Evolutionary conservation across 2,888 invertebrate species (phyloP).

Genomic region (Drosophila macrospina): DNA sequence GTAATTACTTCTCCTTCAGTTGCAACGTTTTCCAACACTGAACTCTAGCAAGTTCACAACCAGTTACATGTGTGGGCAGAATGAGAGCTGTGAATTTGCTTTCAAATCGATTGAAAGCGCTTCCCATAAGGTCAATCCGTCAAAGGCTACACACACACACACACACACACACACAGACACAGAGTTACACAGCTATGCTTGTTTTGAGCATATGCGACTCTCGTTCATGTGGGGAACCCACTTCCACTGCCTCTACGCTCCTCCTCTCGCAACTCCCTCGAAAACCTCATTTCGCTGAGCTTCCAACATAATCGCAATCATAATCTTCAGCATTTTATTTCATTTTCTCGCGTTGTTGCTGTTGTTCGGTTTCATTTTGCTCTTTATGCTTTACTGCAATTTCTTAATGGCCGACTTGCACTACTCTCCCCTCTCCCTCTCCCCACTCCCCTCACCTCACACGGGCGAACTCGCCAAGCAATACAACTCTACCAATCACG

Average conservation of each 20-base stretch:
- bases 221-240: constrained; percentile 6
- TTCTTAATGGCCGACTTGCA: constrained; percentile 77
- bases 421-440: not conserved
- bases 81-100: constrained; percentile 19
- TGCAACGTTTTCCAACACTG: not conserved
- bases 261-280: constrained; percentile 1
- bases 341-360: constrained; percentile 76
- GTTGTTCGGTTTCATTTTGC: constrained; percentile 70
- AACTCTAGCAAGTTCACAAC: not conserved
- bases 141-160: constrained; percentile 3
- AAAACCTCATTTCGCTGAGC: constrained; percentile 60
- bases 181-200: too few relatives aligned
- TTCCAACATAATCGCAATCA: constrained; percentile 80
- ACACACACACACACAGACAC: constrained; percentile 23
- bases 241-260: not conserved
- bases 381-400: constrained; percentile 79
- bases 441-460: not conserved
- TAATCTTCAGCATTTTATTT: constrained; percentile 84
- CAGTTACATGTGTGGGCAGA: not conserved
- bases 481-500: constrained; percentile 80
- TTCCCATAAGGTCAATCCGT: constrained; percentile 45
- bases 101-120: constrained; percentile 42
- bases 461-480: not conserved
- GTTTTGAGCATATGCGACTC: constrained; percentile 18
- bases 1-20: not conserved